Percentiles rank a stretch among this genome's conserved stretches.
Conservation (phyloP, 2,797 vertebrate genomes). For the Pantherophis vulpinus region DNA sequence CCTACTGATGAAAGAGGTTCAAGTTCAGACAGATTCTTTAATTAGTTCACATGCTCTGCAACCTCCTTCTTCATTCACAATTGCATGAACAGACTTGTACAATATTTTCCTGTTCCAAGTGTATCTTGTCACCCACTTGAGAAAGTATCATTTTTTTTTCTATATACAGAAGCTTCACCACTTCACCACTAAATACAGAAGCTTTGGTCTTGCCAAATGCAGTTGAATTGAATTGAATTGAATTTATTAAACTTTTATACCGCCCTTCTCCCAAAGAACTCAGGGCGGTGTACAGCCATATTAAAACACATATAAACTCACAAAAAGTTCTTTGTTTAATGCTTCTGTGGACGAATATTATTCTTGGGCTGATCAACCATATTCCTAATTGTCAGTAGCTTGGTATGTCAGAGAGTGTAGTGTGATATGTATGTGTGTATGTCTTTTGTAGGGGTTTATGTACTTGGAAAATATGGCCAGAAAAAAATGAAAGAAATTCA, state of each 20-base stretch:
- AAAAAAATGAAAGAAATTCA: slow-evolving; percentile 91
- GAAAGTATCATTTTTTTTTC: neutral
- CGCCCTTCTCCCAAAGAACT: no score
- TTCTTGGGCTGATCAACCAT: neutral
- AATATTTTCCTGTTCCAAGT: neutral
- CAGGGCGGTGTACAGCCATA: no score
- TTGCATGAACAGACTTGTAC: neutral
- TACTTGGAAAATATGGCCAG: slow-evolving; percentile 92
- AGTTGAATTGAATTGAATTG: no score
- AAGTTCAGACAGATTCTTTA: slow-evolving; percentile 5
- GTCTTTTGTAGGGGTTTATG: slow-evolving; percentile 81
- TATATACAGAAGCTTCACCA: no score
- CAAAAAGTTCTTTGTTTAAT: neutral
- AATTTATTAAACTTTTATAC: no score
- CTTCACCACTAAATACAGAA: neutral
- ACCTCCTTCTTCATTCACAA: neutral
- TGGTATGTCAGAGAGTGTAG: neutral
- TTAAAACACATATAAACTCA: no score
- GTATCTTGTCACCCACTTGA: neutral
- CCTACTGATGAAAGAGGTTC: neutral
- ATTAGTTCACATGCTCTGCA: neutral
- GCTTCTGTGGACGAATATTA: neutral
- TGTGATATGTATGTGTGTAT: neutral
- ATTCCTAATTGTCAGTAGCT: neutral
- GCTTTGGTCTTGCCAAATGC: neutral